Conservation (phyloP, 2,797 vertebrate species). For the Babyrousa celebensis region DNA sequence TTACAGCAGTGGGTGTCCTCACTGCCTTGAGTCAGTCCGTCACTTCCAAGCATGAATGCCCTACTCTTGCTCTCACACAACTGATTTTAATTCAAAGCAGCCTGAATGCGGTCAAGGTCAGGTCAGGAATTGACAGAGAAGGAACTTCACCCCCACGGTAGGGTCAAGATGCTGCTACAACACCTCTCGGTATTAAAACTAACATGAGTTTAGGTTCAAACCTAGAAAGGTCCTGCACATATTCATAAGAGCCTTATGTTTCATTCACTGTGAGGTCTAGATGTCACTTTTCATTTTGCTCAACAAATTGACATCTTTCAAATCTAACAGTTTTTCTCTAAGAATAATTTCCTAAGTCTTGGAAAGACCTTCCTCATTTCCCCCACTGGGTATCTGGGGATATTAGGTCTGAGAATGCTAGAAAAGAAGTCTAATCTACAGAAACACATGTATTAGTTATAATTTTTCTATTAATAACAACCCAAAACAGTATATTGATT, state of each 20-base stretch:
- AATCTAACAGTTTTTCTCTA: conserved; percentile 34
- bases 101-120: background rate
- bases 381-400: background rate
- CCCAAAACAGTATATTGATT: background rate
- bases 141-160: background rate
- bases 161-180: conserved; percentile 25
- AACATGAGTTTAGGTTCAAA: background rate
- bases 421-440: conserved; percentile 37
- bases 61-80: background rate
- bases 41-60: background rate
- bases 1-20: background rate
- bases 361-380: background rate
- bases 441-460: conserved; percentile 38
- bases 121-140: conserved; percentile 13
- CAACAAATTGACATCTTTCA: background rate
- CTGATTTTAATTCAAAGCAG: background rate
- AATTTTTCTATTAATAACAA: conserved; percentile 66
- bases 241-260: background rate
- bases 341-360: conserved; percentile 14
- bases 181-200: background rate
- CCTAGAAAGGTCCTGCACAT: conserved; percentile 25
- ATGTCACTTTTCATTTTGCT: conserved; percentile 54
- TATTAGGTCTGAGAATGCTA: conserved; percentile 29
- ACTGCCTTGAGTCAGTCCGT: background rate
- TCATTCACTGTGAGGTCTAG: background rate